Evolutionary conservation across 2,888 invertebrate genomes (phyloP).

Genomic region (Synanthedon vespiformis): DNA sequence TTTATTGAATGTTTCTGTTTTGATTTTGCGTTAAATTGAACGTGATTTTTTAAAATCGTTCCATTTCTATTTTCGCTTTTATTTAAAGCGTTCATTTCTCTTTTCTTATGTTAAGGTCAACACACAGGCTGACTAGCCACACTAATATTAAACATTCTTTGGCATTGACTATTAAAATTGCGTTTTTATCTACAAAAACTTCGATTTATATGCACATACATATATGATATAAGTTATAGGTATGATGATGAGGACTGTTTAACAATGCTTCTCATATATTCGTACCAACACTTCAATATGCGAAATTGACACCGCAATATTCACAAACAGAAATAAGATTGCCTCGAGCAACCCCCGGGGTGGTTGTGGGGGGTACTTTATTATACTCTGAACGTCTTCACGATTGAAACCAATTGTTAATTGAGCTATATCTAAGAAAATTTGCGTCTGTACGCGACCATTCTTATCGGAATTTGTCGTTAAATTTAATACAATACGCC

Average conservation of each 20-base stretch:
- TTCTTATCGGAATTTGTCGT: slow-evolving; percentile 65
- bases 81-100: too few species aligned
- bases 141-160: too few species aligned
- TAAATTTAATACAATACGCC: slow-evolving; percentile 47
- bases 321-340: slow-evolving; percentile 68
- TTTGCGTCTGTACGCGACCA: slow-evolving; percentile 58
- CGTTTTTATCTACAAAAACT: too few species aligned
- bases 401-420: slow-evolving; percentile 71
- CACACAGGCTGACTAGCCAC: too few species aligned
- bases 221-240: background rate
- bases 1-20: slow-evolving; percentile 20
- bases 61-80: background rate
- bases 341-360: slow-evolving; percentile 44
- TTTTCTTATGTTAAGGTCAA: too few species aligned
- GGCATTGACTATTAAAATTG: background rate
- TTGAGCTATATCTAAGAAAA: slow-evolving; percentile 71
- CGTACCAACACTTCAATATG: slow-evolving; percentile 63
- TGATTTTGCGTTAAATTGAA: slow-evolving; percentile 9
- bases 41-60: slow-evolving; percentile 3
- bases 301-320: slow-evolving; percentile 70
- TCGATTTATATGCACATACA: background rate
- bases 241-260: background rate
- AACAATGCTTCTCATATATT: slow-evolving; percentile 14
- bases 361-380: slow-evolving; percentile 50
- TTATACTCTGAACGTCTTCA: slow-evolving; percentile 64